A percentile compares a stretch with the other conserved stretches of the same genome.
Evolutionary conservation across 2,113 vertebrate genomes (phyloP).

Genomic region (Propithecus coquereli): DNA sequence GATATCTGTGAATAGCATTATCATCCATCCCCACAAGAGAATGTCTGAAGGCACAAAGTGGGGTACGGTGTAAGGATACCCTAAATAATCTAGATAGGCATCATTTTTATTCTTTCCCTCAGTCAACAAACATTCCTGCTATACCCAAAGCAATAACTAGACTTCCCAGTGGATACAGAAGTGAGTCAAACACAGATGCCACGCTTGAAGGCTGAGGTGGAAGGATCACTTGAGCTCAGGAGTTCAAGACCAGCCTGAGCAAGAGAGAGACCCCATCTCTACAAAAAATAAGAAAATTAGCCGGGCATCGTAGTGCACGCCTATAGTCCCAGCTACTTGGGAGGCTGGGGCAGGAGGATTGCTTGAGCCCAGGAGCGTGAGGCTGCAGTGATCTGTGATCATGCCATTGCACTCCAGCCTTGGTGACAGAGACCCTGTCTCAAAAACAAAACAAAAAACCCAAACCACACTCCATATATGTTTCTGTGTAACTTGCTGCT

Average conservation of each 20-base stretch:
- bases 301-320: too few species aligned
- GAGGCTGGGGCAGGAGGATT: too few species aligned
- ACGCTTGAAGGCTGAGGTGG: not conserved
- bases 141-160: not conserved
- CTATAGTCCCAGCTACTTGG: too few species aligned
- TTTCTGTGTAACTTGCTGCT: not conserved
- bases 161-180: not conserved
- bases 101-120: not conserved
- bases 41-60: not conserved
- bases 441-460: too few species aligned
- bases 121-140: not conserved
- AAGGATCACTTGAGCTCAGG: too few species aligned
- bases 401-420: too few species aligned
- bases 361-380: too few species aligned
- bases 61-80: not conserved
- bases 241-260: too few species aligned
- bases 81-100: not conserved
- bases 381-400: too few species aligned
- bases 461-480: not conserved
- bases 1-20: not conserved
- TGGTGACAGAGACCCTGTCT: too few species aligned
- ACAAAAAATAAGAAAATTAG: too few species aligned
- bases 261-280: too few species aligned
- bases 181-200: not conserved
- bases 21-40: not conserved